Evolutionary conservation across 2,888 invertebrate genomes (phyloP).

Genomic region (Callinectes sapidus): DNA sequence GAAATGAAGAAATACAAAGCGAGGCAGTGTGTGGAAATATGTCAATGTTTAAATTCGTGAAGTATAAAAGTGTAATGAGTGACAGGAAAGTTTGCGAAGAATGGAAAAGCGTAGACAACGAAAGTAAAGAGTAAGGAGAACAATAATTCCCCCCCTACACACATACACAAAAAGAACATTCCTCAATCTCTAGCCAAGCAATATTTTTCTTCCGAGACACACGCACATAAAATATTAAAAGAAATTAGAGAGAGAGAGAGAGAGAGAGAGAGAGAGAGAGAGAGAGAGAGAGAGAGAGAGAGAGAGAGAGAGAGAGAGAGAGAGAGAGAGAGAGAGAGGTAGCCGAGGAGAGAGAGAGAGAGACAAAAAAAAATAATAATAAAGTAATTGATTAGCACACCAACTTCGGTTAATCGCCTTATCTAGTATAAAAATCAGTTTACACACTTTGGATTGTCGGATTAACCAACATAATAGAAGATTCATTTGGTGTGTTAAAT

Average conservation of each 20-base stretch:
- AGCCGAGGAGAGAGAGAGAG: no score
- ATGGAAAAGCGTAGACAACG: background rate
- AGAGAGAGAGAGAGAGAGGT: background rate
- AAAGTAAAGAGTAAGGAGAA: background rate
- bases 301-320: background rate
- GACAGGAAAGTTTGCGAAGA: background rate
- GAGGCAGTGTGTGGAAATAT: background rate
- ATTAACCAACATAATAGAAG: background rate
- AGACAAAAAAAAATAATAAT: no score
- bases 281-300: no score
- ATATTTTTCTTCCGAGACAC: no score
- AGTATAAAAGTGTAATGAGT: background rate
- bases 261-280: background rate
- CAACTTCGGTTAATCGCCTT: constrained; percentile 17
- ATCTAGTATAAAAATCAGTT: background rate
- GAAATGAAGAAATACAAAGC: background rate
- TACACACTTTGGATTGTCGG: background rate
- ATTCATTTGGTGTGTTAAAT: background rate
- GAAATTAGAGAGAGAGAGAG: background rate
- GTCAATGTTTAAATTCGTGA: background rate
- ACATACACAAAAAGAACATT: background rate
- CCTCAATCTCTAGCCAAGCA: background rate
- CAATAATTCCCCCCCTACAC: background rate
- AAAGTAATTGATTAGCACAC: background rate
- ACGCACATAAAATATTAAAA: no score